These are phyloP conservation scores for Podargus strigoides DNA, from an alignment of 2,797 vertebrate species.

Conservation along the genomic window DNA sequence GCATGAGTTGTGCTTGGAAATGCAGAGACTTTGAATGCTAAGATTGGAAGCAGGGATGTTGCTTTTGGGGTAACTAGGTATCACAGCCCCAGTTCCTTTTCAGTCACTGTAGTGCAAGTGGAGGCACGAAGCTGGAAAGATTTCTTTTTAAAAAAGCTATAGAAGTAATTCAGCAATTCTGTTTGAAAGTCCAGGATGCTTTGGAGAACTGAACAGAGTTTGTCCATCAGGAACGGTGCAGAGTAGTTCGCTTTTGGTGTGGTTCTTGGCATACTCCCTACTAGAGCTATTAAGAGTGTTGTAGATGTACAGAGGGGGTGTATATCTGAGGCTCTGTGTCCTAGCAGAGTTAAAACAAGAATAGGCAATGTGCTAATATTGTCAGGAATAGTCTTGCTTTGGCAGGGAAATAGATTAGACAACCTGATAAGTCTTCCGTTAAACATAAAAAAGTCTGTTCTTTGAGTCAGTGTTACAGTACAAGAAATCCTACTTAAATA, in stretches of 20 bases:
- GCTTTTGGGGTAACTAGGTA: not conserved
- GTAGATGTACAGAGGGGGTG: not conserved
- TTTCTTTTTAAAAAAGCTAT: not conserved
- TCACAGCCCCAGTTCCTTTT: not conserved
- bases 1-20: not conserved
- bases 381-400: slow-evolving; percentile 54
- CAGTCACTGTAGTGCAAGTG: not conserved
- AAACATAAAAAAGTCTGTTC: not conserved
- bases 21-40: not conserved
- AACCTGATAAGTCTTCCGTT: slow-evolving; percentile 1
- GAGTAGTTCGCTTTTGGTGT: not conserved
- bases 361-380: slow-evolving; percentile 29
- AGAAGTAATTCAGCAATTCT: not conserved
- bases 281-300: not conserved
- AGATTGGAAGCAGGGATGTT: not conserved
- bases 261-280: not conserved
- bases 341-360: slow-evolving; percentile 24
- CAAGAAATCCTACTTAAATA: not conserved
- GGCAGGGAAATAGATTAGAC: slow-evolving; percentile 17
- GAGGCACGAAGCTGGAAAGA: not conserved
- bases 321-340: not conserved
- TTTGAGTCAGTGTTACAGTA: not conserved
- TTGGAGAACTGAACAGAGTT: not conserved
- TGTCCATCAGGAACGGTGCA: not conserved
- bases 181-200: not conserved